These are phyloP conservation scores for Dendrocincla fuliginosa DNA, from an alignment of 2,797 vertebrate genomes.

Conservation along the genomic window DNA sequence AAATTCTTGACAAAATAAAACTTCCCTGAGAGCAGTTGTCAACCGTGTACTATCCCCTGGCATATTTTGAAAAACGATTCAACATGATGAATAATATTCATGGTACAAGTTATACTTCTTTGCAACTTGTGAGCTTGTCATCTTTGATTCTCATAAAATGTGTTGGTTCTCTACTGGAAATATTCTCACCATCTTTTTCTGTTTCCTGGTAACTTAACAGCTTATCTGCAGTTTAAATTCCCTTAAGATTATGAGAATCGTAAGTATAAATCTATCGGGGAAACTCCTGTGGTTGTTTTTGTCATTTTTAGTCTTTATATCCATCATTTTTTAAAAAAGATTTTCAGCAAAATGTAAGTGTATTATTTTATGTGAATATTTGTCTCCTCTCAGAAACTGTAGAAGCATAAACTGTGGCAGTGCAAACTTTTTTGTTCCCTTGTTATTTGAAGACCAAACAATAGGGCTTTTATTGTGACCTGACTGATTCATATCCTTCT, in stretches of 20 bases:
- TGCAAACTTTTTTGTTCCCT: neutral
- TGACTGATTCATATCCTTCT: neutral
- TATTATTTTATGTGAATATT: neutral
- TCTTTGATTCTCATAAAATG: conserved; percentile 53
- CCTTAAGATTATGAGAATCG: neutral
- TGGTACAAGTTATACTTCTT: conserved; percentile 1
- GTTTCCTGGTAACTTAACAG: neutral
- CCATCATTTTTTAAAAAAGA: neutral
- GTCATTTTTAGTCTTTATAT: neutral
- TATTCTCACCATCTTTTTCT: conserved; percentile 23
- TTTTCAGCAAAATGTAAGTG: neutral
- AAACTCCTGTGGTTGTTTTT: conserved; percentile 12
- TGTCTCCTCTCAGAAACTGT: neutral
- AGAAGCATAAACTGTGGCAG: neutral
- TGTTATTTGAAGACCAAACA: neutral
- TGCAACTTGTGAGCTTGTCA: conserved; percentile 57
- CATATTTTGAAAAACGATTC: conserved; percentile 51
- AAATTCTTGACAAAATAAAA: conserved; percentile 60
- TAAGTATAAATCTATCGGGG: neutral
- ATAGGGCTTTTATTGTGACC: neutral
- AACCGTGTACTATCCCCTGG: conserved; percentile 30
- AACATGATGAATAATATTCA: conserved; percentile 55
- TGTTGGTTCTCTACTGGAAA: conserved; percentile 15
- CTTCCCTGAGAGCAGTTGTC: conserved; percentile 47
- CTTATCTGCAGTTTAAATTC: conserved; percentile 28